A percentile compares a stretch with the other conserved stretches of the same genome.
These are phyloP conservation scores for Caenorhabditis panamensis DNA, from an alignment of 2,888 invertebrate genomes.

Conservation along the genomic window DNA sequence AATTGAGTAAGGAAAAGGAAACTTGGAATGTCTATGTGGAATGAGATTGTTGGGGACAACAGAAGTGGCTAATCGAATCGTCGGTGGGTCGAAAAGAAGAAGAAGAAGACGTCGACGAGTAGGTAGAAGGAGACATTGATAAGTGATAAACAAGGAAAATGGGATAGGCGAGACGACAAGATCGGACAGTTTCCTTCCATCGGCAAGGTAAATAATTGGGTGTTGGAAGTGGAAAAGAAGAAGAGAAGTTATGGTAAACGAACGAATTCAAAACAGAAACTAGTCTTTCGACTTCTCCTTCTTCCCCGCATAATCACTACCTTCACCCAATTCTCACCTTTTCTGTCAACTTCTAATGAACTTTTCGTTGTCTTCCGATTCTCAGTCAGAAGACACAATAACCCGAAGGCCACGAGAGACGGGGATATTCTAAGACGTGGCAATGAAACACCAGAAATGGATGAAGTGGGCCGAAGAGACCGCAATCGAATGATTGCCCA, in stretches of 20 bases:
- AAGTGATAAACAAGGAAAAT: slow-evolving; percentile 58
- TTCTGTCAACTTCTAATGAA: slow-evolving; percentile 5
- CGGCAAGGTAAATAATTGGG: slow-evolving; percentile 43
- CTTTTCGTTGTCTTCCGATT: background rate
- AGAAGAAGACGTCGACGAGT: slow-evolving; percentile 1
- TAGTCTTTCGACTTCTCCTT: slow-evolving; percentile 35
- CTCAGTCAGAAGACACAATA: slow-evolving; percentile 34
- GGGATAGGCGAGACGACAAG: slow-evolving; percentile 36
- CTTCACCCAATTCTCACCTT: slow-evolving; percentile 32
- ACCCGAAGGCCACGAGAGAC: background rate
- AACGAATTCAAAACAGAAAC: slow-evolving; percentile 36
- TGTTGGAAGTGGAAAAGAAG: slow-evolving; percentile 25
- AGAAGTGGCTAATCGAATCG: slow-evolving; percentile 49
- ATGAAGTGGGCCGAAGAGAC: slow-evolving; percentile 1
- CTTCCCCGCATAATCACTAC: slow-evolving; percentile 36
- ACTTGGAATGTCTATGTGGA: slow-evolving; percentile 1
- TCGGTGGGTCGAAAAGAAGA: slow-evolving; percentile 15
- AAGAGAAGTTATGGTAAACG: slow-evolving; percentile 30
- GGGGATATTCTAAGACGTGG: slow-evolving; percentile 22
- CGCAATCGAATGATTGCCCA: slow-evolving; percentile 34
- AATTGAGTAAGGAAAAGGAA: slow-evolving; percentile 4
- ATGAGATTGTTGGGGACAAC: slow-evolving; percentile 9
- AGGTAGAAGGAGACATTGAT: slow-evolving; percentile 41
- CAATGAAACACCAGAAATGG: slow-evolving; percentile 14
- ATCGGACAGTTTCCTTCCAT: slow-evolving; percentile 20